A percentile compares a stretch with the other conserved stretches of the same genome.
These are phyloP conservation scores for Lineus longissimus DNA, from an alignment of 1,140 invertebrate species.

Conservation along the genomic window DNA sequence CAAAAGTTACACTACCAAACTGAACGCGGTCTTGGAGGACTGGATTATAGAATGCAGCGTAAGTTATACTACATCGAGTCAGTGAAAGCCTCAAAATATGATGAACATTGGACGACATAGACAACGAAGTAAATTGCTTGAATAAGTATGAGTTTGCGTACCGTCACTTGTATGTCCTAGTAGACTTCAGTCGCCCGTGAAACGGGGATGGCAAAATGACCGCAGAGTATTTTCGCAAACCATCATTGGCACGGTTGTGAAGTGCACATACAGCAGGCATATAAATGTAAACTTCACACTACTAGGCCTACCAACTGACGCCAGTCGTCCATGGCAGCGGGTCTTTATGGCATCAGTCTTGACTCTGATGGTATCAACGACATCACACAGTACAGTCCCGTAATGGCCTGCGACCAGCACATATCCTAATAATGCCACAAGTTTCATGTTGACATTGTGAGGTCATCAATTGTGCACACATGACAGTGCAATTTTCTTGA, in stretches of 20 bases:
- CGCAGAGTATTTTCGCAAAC: too few relatives aligned
- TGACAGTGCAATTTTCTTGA: background rate
- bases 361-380: too few relatives aligned
- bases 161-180: too few relatives aligned
- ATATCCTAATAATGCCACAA: too few relatives aligned
- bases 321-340: slow-evolving; percentile 17
- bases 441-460: background rate
- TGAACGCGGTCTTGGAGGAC: slow-evolving; percentile 30
- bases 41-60: slow-evolving; percentile 24
- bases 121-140: too few relatives aligned
- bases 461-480: background rate
- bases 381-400: background rate
- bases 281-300: background rate
- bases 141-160: too few relatives aligned
- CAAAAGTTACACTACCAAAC: slow-evolving; percentile 34
- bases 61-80: background rate
- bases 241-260: too few relatives aligned
- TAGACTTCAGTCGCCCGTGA: too few relatives aligned
- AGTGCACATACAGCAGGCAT: slow-evolving; percentile 8
- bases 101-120: too few relatives aligned
- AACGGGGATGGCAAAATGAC: too few relatives aligned
- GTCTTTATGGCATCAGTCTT: background rate
- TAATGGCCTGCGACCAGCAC: too few relatives aligned
- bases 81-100: too few relatives aligned
- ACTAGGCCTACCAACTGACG: slow-evolving; percentile 19